Evolutionary conservation across 2,888 invertebrate genomes (phyloP), one percentile per base, ranked within the genome.

Genomic region (Napeogenes inachia): DNA sequence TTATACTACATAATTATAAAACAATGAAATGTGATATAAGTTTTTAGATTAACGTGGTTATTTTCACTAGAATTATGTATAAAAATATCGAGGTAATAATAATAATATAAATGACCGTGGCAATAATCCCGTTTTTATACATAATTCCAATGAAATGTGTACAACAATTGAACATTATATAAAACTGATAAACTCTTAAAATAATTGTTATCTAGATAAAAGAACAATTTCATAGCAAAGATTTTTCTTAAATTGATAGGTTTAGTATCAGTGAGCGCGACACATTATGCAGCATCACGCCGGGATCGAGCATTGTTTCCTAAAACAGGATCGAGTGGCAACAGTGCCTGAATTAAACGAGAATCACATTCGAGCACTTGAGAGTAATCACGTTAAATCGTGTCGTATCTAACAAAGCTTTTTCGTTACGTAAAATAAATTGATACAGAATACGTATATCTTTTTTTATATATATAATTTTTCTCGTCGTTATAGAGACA

Each of bases 271-370:
- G 73, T 72, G 76, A 73, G 75, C 72, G 73, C 71, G 76, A 74
- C 76, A 79, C 84, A 90, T 90, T 90, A 90, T 90, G 89, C 89
- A 85, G 78, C 82, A 84, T 84, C 89, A 90, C 89, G 89, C 76
- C 73, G 82, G 86, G 88, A 89, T 89, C 87, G 75, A 75, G 84
- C 86, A 86, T 86, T 85, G 86, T 87, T 84, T 87, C 85, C 84
- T 85, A 83, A 86, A 87, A 85, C 85, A 87, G 82, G 84, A 86
- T 85, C 79, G 84, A 79, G 82, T 78, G 78, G 76, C 73, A 73
- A 74, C 81, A 77, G 76, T 73, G 79, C 71, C 77, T 78, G 81
- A 82, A 85, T 84, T 85, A 81, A 84, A 80, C 78, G 77, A 73
- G 75, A 73, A 74, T 72, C 72, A 73, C 73, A 67, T 58, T 63